These are phyloP conservation scores for Timandra comae DNA, from an alignment of 2,888 invertebrate species.

Conservation along the genomic window DNA sequence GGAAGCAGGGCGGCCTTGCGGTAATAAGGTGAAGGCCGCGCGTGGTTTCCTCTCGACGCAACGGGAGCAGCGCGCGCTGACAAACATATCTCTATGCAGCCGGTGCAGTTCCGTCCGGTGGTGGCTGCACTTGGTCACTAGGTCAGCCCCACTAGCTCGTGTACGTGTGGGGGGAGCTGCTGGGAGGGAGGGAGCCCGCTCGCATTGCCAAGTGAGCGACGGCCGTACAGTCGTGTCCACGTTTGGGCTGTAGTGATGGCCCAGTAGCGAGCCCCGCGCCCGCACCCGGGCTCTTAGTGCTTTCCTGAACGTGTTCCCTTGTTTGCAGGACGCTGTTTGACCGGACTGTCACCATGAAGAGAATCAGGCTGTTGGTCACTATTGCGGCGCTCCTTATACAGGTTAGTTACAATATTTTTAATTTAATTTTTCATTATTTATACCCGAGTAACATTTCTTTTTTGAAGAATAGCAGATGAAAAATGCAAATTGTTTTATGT, in stretches of 20 bases:
- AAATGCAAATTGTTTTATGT: background rate
- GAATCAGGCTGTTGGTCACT: slow-evolving; percentile 67
- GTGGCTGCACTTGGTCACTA: slow-evolving; percentile 68
- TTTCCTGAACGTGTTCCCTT: slow-evolving; percentile 57
- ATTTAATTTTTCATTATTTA: no score
- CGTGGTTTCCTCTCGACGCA: slow-evolving; percentile 57
- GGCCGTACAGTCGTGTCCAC: slow-evolving; percentile 20
- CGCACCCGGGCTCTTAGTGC: slow-evolving; percentile 39
- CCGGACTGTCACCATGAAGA: slow-evolving; percentile 70
- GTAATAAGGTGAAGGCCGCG: slow-evolving; percentile 65
- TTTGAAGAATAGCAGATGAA: background rate
- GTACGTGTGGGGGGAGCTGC: slow-evolving; percentile 22
- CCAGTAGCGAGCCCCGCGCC: slow-evolving; percentile 44
- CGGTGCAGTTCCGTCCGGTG: slow-evolving; percentile 66
- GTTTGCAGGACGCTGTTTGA: slow-evolving; percentile 64
- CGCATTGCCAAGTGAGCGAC: slow-evolving; percentile 8
- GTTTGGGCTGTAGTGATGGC: slow-evolving; percentile 22
- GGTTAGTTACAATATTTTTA: slow-evolving; percentile 38
- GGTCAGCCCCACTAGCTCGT: slow-evolving; percentile 56
- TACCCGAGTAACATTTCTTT: background rate
- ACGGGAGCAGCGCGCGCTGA: slow-evolving; percentile 52
- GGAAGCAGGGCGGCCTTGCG: slow-evolving; percentile 58
- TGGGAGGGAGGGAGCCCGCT: slow-evolving; percentile 5
- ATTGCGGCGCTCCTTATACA: slow-evolving; percentile 66
- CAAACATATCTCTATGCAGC: slow-evolving; percentile 44